phyloP scores from a whole-genome alignment of 2,113 vertebrate species.

The Brachypteracias leptosomus region DNA sequence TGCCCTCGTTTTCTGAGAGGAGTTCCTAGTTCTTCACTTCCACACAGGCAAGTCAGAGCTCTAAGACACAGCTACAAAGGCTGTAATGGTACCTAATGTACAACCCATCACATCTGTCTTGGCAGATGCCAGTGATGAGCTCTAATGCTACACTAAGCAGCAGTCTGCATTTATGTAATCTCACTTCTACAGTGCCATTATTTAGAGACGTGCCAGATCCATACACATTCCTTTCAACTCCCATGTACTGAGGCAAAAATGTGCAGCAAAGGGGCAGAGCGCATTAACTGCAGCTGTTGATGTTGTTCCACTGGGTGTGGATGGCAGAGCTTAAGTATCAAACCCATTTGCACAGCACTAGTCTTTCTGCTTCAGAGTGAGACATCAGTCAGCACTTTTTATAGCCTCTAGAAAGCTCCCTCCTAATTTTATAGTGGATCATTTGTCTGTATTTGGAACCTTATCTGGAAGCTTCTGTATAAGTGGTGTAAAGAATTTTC shows the following conservation, averaged over 20 bases:
- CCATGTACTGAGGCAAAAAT: not conserved
- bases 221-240: not conserved
- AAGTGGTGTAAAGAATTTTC: not conserved
- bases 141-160: not conserved
- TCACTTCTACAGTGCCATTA: not conserved
- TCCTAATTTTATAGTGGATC: not conserved
- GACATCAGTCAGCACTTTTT: not conserved
- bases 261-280: not conserved
- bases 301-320: not conserved
- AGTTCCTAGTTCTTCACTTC: not conserved
- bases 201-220: not conserved
- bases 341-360: not conserved
- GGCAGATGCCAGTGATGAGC: not conserved
- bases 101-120: not conserved
- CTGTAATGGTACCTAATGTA: not conserved
- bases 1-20: not conserved
- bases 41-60: not conserved
- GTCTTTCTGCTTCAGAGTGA: not conserved
- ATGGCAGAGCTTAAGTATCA: not conserved
- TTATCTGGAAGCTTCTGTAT: not conserved
- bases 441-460: not conserved
- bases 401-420: not conserved
- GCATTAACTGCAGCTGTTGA: not conserved
- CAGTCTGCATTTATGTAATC: not conserved
- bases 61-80: not conserved